phyloP scores from a whole-genome alignment of 2,113 vertebrate genomes.

The Marmota flaviventris region DNA sequence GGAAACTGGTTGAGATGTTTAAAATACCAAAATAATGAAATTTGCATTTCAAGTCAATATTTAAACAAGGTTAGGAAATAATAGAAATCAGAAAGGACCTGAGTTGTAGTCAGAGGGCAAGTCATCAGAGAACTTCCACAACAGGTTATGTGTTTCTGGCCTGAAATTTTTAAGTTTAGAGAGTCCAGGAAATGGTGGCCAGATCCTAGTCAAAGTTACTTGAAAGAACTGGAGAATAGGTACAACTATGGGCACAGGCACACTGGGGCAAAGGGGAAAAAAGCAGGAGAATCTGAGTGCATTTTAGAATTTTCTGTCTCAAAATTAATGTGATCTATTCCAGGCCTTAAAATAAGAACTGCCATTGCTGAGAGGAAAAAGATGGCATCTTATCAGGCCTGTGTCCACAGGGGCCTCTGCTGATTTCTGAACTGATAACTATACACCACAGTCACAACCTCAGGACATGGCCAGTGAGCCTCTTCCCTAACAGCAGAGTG shows the following conservation, averaged over 20 bases:
- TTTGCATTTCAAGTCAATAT: slow-evolving; percentile 64
- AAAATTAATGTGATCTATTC: background rate
- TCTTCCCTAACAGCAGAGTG: background rate
- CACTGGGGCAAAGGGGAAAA: background rate
- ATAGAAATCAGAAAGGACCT: background rate
- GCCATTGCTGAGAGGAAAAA: background rate
- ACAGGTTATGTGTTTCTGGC: background rate
- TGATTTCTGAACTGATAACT: slow-evolving; percentile 6
- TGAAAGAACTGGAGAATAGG: background rate
- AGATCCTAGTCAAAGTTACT: background rate
- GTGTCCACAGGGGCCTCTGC: background rate
- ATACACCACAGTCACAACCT: background rate
- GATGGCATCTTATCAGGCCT: background rate
- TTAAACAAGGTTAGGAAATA: slow-evolving; percentile 36
- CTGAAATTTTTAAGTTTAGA: background rate
- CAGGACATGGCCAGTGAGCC: background rate
- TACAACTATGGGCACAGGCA: background rate
- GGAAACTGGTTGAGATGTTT: slow-evolving; percentile 67
- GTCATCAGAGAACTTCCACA: background rate
- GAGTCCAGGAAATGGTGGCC: background rate
- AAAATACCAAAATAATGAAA: slow-evolving; percentile 69
- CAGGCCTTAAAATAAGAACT: slow-evolving; percentile 1
- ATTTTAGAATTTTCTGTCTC: background rate
- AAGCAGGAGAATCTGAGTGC: background rate
- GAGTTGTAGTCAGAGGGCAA: background rate